These are phyloP conservation scores for Oegoconia quadripuncta DNA, from an alignment of 2,888 invertebrate species.

Conservation along the genomic window DNA sequence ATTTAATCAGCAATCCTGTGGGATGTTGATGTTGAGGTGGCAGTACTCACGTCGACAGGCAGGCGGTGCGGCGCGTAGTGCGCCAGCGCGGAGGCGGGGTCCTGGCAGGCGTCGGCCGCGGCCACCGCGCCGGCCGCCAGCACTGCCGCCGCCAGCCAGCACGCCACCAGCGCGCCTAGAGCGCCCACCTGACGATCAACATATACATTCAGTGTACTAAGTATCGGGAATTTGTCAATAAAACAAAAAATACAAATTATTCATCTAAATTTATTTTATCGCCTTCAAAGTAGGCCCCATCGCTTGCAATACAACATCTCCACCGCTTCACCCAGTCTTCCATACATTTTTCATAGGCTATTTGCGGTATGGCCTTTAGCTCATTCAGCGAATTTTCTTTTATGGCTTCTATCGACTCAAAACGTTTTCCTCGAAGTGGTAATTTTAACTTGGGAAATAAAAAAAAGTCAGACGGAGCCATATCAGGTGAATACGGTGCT, in stretches of 20 bases:
- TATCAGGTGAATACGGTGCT: too few species aligned
- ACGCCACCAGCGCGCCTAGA: conserved; percentile 85
- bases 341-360: too few species aligned
- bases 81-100: conserved; percentile 89
- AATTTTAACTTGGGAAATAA: too few species aligned
- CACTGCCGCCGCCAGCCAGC: conserved; percentile 93
- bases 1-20: too few species aligned
- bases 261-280: conserved; percentile 1
- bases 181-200: conserved; percentile 55
- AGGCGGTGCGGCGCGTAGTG: conserved; percentile 79
- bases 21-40: too few species aligned
- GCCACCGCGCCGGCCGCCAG: conserved; percentile 92
- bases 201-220: neutral
- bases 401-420: too few species aligned
- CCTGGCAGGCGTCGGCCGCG: conserved; percentile 90
- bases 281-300: conserved; percentile 1
- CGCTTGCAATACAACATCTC: neutral
- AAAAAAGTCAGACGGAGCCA: too few species aligned
- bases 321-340: too few species aligned
- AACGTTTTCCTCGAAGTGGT: too few species aligned
- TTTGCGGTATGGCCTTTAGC: too few species aligned
- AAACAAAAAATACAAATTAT: conserved; percentile 1
- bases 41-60: conserved; percentile 72
- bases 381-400: too few species aligned
- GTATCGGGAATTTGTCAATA: neutral